Conservation (phyloP, 2,797 vertebrate species). For the Sylvilagus floridanus region DNA sequence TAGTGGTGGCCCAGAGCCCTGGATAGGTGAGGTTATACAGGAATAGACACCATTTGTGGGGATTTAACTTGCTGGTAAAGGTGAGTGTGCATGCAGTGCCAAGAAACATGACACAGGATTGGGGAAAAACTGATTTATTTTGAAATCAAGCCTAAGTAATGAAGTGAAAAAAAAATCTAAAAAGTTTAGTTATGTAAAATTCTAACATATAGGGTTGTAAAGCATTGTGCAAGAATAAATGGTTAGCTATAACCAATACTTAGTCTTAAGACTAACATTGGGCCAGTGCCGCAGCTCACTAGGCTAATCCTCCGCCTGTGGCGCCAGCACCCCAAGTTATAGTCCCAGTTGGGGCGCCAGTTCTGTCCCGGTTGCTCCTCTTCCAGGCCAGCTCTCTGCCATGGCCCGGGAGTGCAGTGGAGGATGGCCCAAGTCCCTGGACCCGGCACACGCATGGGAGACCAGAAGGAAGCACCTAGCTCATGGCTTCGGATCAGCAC, state of each 20-base stretch:
- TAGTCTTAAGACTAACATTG: not conserved
- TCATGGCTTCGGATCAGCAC: too few relatives aligned
- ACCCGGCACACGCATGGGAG: too few relatives aligned
- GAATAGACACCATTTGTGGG: not conserved
- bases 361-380: too few relatives aligned
- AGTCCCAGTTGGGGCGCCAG: too few relatives aligned
- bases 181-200: not conserved
- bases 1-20: not conserved
- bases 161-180: not conserved
- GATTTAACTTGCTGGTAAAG: not conserved
- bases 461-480: too few relatives aligned
- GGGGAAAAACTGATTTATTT: not conserved
- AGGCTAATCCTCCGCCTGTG: too few relatives aligned
- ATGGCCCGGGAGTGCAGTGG: too few relatives aligned
- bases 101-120: not conserved
- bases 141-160: not conserved
- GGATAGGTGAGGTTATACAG: not conserved
- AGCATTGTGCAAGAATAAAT: not conserved
- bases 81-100: not conserved
- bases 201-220: not conserved
- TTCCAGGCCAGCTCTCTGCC: too few relatives aligned
- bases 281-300: too few relatives aligned
- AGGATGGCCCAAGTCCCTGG: too few relatives aligned
- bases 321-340: too few relatives aligned
- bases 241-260: not conserved